Evolutionary conservation across 2,888 invertebrate species (phyloP), one percentile per base, ranked within the genome.

Genomic region (Cephus runcator): DNA sequence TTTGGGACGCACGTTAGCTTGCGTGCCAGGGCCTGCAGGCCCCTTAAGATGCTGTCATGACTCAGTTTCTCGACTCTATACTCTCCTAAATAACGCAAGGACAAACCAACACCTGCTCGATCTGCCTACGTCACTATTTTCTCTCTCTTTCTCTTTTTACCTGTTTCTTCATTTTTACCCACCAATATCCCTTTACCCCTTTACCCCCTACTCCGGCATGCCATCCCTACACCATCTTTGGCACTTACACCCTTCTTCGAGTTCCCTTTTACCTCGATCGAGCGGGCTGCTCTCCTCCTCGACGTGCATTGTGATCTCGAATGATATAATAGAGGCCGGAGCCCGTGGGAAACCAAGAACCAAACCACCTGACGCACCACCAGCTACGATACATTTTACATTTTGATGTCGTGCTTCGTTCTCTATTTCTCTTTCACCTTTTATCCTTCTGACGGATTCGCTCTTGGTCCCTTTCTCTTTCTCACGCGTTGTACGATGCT

Each of bases 311-410:
- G 90, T 89, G 89, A 90, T 90, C 6, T 40, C 89, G 89, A 88
- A 85, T 89, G 90, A 90, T 90, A 90, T 90, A 90, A 90, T 89
- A 89, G 88, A 88, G 87, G 88, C 84, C 84, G 86, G 88, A 86
- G 88, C 84, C 88, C 90, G 90, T 90, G 90, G 88, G 90, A 90
- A 90, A 89, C 87, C 83, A 79, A 83, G 84, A 84, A 87, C 87
- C 84, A 83, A 85, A 85, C 89, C 89, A 89, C 88, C 89, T 90
- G 89, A 89, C 88, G 88, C 87, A 85, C 85, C 87, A 85, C 87
- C 86, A 85, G 85, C 86, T 82, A 84, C 86, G 86, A 83, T 85
- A 85, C 85, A 85, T 84, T 85, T 87, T 85, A 85, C 86, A 85
- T 85, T 83, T 85, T 84, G 83, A 85, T 84, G 85, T 84, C 85